Conservation (phyloP, 2,888 invertebrate species). For the Macaria notata region DNA sequence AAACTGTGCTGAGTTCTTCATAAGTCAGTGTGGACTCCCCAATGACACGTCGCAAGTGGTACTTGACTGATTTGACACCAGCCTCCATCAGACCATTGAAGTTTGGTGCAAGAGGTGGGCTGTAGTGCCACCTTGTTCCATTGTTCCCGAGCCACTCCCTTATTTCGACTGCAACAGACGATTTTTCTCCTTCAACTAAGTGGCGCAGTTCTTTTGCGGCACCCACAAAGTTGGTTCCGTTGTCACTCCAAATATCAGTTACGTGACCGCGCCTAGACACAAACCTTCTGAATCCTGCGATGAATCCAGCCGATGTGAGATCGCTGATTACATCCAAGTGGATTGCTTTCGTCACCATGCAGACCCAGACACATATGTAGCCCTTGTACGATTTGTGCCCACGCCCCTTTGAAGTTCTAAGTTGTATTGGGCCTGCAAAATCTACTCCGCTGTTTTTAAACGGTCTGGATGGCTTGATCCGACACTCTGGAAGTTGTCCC, state of each 20-base stretch:
- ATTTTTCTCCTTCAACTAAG: background rate
- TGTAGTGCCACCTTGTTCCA: background rate
- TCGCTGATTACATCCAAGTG: background rate
- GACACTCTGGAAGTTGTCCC: background rate
- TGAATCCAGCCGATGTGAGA: too few species aligned
- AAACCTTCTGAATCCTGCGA: background rate
- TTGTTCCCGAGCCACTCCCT: background rate
- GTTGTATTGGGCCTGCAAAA: conserved; percentile 28
- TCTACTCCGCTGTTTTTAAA: conserved; percentile 30
- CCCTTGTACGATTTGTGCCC: too few species aligned
- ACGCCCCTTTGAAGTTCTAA: too few species aligned
- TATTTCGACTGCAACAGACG: background rate
- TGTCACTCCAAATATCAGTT: background rate
- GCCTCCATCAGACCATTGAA: background rate
- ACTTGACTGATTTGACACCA: background rate
- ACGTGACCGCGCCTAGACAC: background rate
- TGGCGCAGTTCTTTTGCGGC: background rate
- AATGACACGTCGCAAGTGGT: background rate
- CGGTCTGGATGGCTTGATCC: conserved; percentile 23
- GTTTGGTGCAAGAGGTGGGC: background rate
- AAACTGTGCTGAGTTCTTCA: background rate
- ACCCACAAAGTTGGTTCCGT: background rate
- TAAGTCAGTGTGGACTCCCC: background rate
- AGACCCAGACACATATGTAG: too few species aligned
- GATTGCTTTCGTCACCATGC: background rate